Percentiles rank a stretch among this genome's conserved stretches.
These are phyloP conservation scores for Drosophila serrata DNA, from an alignment of 1,140 invertebrate species.

Conservation along the genomic window DNA sequence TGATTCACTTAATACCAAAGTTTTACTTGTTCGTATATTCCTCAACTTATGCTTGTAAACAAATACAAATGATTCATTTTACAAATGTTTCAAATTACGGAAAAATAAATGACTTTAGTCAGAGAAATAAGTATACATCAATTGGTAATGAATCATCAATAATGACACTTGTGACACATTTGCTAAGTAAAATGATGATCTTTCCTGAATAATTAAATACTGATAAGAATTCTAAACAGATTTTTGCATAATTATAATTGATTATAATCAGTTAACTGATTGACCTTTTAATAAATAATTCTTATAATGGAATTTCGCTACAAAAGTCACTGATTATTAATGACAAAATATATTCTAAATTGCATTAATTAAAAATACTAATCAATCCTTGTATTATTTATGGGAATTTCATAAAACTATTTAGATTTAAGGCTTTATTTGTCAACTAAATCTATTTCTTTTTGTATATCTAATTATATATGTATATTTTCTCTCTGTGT, in stretches of 20 bases:
- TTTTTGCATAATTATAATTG: background rate
- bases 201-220: background rate
- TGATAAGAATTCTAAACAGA: background rate
- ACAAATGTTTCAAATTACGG: conserved; percentile 3
- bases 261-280: background rate
- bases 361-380: background rate
- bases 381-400: too few relatives aligned
- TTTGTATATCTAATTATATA: background rate
- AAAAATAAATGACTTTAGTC: background rate
- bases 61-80: conserved; percentile 6
- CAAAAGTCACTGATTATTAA: background rate
- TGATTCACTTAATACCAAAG: too few relatives aligned
- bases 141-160: conserved; percentile 7
- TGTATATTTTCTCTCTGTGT: conserved; percentile 8
- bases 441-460: background rate
- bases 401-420: background rate
- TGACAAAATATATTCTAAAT: background rate
- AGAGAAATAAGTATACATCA: background rate
- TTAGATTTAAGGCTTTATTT: background rate
- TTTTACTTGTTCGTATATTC: background rate
- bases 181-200: too few relatives aligned
- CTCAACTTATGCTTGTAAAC: background rate
- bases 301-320: background rate
- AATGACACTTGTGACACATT: conserved; percentile 13
- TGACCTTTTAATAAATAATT: background rate